A percentile compares a stretch with the other conserved stretches of the same genome.
phyloP scores from a whole-genome alignment of 2,113 vertebrate genomes.

The Neogale vison region DNA sequence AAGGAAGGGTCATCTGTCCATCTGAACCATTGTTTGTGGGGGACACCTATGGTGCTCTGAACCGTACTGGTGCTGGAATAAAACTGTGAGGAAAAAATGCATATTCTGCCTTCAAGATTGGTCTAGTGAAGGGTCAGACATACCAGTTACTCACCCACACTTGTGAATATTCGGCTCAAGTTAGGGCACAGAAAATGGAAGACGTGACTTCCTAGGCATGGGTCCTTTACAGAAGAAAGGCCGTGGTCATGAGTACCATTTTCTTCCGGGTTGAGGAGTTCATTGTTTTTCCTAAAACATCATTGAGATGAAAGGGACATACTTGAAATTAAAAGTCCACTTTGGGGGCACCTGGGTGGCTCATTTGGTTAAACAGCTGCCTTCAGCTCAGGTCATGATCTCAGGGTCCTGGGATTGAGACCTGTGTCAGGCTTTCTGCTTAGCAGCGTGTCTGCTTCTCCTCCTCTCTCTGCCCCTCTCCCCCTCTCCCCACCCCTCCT shows the following conservation, averaged over 20 bases:
- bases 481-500: not conserved
- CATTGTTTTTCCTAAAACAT: not conserved
- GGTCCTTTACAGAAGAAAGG: not conserved
- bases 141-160: not conserved
- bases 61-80: not conserved
- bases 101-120: not conserved
- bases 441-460: not conserved
- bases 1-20: not conserved
- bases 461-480: not conserved
- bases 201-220: not conserved
- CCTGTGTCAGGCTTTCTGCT: accelerated
- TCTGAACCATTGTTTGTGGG: not conserved
- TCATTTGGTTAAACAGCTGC: not conserved
- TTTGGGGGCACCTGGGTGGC: not conserved
- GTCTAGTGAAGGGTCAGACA: not conserved
- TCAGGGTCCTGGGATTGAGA: not conserved
- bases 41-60: not conserved
- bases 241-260: not conserved
- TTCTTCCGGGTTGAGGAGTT: not conserved
- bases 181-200: not conserved
- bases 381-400: not conserved
- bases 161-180: not conserved
- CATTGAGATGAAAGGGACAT: not conserved
- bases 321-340: not conserved
- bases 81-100: not conserved